Percentiles rank a stretch among this genome's conserved stretches.
Conservation (phyloP, 2,797 vertebrate genomes). For the Platyrinchus mystaceus region DNA sequence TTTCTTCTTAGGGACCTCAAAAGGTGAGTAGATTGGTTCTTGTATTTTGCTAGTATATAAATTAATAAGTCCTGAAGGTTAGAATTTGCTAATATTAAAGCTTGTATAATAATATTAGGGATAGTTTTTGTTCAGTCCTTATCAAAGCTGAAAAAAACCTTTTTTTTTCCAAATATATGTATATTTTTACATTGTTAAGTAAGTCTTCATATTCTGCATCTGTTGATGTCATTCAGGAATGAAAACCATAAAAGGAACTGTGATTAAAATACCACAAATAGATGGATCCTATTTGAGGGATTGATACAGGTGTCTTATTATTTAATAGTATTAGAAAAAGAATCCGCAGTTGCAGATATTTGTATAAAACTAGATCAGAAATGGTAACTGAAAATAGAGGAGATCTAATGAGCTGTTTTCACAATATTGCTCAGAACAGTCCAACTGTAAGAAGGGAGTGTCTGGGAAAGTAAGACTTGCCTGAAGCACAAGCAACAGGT, state of each 20-base stretch:
- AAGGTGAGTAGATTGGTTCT: conserved; percentile 42
- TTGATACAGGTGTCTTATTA: not conserved
- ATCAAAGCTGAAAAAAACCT: not conserved
- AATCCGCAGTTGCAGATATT: not conserved
- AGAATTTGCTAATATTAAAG: not conserved
- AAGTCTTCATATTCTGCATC: not conserved
- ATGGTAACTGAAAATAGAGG: not conserved
- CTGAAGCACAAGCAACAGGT: conserved; percentile 64
- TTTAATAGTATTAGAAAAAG: not conserved
- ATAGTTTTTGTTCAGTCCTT: not conserved
- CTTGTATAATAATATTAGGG: not conserved
- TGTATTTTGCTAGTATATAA: not conserved
- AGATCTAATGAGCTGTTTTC: not conserved
- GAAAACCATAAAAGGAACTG: not conserved
- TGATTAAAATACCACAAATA: not conserved
- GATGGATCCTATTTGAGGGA: not conserved
- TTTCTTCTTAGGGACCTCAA: not conserved
- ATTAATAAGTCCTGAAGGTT: not conserved
- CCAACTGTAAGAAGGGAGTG: conserved; percentile 59
- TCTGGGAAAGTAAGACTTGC: conserved; percentile 61
- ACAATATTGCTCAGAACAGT: not conserved
- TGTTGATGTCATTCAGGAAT: not conserved
- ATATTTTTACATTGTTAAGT: not conserved
- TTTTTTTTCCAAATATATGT: not conserved
- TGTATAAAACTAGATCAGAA: not conserved